Conservation (phyloP, 1,140 invertebrate genomes). For the Ptiloglossa arizonensis region DNA sequence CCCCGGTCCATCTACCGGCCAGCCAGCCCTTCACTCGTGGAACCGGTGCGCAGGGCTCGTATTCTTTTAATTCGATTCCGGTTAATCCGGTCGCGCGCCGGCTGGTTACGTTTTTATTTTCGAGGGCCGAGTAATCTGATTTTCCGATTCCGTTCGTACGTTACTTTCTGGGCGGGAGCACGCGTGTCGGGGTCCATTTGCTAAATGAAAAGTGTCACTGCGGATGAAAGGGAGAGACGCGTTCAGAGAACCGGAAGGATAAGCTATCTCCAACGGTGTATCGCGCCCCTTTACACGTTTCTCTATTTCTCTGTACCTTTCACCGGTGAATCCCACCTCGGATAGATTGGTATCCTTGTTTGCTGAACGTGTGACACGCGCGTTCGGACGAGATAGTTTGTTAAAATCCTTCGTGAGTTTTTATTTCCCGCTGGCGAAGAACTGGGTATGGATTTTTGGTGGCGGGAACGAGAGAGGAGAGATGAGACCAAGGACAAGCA, state of each 20-base stretch:
- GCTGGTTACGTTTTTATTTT: not conserved
- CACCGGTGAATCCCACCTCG: not conserved
- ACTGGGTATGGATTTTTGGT: too few species aligned
- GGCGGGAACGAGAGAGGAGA: too few species aligned
- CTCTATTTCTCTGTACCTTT: not conserved
- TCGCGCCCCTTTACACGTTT: not conserved
- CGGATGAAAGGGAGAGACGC: not conserved
- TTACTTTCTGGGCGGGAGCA: not conserved
- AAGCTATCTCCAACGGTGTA: not conserved
- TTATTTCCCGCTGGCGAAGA: too few species aligned
- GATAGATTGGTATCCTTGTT: constrained; percentile 36
- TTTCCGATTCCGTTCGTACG: not conserved
- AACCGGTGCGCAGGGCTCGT: not conserved
- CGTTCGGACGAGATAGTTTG: not conserved
- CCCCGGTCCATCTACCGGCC: too few species aligned
- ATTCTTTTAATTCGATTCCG: constrained; percentile 10
- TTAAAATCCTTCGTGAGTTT: not conserved
- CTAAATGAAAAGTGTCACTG: constrained; percentile 15
- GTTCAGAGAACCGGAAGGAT: not conserved
- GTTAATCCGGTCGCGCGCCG: not conserved
- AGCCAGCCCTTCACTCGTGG: too few species aligned
- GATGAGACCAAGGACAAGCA: too few species aligned
- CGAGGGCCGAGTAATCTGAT: not conserved
- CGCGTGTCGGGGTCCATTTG: constrained; percentile 2
- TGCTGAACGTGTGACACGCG: not conserved